Conservation (phyloP, 2,797 vertebrate species). For the Labeo calbasu region DNA sequence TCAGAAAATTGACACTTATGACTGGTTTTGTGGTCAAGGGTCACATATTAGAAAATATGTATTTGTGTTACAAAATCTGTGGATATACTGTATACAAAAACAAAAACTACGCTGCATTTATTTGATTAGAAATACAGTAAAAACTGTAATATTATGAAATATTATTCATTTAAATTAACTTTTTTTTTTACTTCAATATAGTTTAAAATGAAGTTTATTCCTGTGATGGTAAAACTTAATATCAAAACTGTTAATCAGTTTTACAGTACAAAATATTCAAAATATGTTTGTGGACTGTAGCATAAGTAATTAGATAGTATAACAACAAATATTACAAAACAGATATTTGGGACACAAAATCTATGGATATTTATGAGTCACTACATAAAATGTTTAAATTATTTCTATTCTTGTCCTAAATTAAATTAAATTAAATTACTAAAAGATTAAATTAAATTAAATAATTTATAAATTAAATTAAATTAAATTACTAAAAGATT, state of each 20-base stretch:
- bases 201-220: not conserved
- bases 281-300: not conserved
- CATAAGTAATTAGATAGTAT: not conserved
- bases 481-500: too few relatives aligned
- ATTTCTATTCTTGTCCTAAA: not conserved
- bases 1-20: too few relatives aligned
- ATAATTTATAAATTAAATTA: too few relatives aligned
- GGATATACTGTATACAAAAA: too few relatives aligned
- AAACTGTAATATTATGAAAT: not conserved
- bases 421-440: too few relatives aligned
- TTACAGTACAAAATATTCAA: not conserved
- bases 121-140: not conserved
- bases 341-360: not conserved
- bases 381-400: not conserved
- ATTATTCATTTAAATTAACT: not conserved
- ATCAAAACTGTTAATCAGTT: not conserved
- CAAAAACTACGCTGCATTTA: not conserved
- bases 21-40: too few relatives aligned
- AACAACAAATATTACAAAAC: not conserved
- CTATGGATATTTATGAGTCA: not conserved
- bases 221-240: not conserved
- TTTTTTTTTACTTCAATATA: not conserved
- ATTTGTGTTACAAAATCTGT: not conserved
- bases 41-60: not conserved
- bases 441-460: too few relatives aligned